phyloP scores from a whole-genome alignment of 1,140 invertebrate species.

The Gonatopus flavifemur region DNA sequence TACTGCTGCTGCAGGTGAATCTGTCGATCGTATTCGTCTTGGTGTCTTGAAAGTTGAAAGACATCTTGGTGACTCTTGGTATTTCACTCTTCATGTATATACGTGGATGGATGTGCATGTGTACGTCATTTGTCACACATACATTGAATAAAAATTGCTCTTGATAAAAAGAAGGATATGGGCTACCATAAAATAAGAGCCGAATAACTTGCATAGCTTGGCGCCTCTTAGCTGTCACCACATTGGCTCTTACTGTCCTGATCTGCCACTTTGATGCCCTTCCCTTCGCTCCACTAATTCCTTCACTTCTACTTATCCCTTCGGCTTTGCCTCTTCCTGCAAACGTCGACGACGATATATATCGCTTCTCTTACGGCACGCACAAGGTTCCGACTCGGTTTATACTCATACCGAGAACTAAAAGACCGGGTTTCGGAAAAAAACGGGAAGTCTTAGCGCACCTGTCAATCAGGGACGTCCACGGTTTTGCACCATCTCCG shows the following conservation, averaged over 20 bases:
- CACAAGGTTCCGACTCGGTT: constrained; percentile 33
- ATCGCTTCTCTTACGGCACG: constrained; percentile 26
- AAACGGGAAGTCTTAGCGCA: constrained; percentile 46
- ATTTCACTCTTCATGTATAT: constrained; percentile 23
- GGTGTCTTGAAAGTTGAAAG: constrained; percentile 27
- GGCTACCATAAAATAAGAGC: constrained; percentile 40
- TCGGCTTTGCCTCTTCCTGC: constrained; percentile 11
- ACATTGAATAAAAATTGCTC: constrained; percentile 6
- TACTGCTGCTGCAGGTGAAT: background rate
- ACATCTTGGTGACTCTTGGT: constrained; percentile 28
- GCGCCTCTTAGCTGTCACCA: constrained; percentile 42
- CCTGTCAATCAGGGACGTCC: constrained; percentile 51
- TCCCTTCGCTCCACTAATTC: constrained; percentile 9
- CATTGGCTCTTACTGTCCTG: constrained; percentile 31
- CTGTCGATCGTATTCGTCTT: background rate
- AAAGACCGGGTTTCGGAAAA: constrained; percentile 39
- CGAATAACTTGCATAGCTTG: constrained; percentile 46
- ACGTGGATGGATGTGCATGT: constrained; percentile 3
- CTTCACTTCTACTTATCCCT: constrained; percentile 12
- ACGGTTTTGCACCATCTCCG: constrained; percentile 44
- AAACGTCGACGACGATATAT: constrained; percentile 18
- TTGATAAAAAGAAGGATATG: constrained; percentile 11
- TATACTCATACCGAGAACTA: constrained; percentile 44
- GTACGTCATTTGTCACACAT: background rate
- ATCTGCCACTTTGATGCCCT: constrained; percentile 35